Percentiles rank a stretch among this genome's conserved stretches.
phyloP scores from a whole-genome alignment of 2,113 vertebrate genomes.

The Seriola dumerili region DNA sequence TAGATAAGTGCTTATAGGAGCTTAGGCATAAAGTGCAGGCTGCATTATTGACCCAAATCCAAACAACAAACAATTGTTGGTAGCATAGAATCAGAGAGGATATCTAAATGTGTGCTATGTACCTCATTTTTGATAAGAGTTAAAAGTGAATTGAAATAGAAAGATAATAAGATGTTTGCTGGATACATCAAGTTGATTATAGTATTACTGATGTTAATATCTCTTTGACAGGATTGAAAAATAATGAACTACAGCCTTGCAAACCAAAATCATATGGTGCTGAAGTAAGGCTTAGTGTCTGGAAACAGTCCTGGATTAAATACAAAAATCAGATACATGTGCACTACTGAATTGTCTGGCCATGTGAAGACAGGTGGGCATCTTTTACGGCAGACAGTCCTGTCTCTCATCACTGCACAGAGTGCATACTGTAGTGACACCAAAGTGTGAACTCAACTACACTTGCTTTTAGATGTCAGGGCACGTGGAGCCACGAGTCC shows the following conservation, averaged over 20 bases:
- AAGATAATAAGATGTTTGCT: too few species aligned
- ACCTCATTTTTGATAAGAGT: neutral
- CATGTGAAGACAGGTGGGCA: neutral
- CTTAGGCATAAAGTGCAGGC: neutral
- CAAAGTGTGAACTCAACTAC: conserved; percentile 73
- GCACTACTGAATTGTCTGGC: neutral
- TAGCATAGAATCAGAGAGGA: neutral
- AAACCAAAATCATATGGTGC: neutral
- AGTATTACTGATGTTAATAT: neutral
- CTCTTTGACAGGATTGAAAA: neutral
- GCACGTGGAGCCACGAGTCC: conserved; percentile 71
- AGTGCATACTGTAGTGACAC: conserved; percentile 31
- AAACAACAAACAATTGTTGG: neutral
- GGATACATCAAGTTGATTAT: neutral
- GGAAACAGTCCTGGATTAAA: neutral
- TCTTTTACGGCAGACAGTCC: conserved; percentile 19
- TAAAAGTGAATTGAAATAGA: neutral
- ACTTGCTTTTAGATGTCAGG: conserved; percentile 50
- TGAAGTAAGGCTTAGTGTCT: neutral
- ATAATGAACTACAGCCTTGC: neutral
- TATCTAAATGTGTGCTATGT: neutral
- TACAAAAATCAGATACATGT: neutral
- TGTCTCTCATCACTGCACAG: conserved; percentile 18
- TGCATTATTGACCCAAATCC: neutral
- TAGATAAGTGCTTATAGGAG: neutral